phyloP scores from a whole-genome alignment of 1,140 invertebrate species.

The Leptinotarsa defecta region DNA sequence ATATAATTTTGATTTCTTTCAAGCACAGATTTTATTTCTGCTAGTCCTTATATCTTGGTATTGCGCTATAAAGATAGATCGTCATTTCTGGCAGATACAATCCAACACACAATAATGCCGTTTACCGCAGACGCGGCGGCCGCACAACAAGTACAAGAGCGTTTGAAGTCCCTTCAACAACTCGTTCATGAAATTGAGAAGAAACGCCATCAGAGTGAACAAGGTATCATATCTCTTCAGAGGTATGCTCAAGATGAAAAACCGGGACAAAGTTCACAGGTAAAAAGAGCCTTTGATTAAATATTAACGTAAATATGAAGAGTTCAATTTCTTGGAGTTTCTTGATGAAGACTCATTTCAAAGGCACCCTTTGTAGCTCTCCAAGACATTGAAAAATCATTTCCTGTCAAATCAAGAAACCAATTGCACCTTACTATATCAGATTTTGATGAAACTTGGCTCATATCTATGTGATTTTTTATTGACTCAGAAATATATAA shows the following conservation, averaged over 20 bases:
- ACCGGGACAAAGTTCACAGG: conserved; percentile 63
- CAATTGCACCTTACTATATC: too few relatives aligned
- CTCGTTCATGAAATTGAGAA: conserved; percentile 81
- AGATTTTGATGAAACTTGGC: too few relatives aligned
- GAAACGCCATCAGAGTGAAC: conserved; percentile 76
- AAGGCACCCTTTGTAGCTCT: too few relatives aligned
- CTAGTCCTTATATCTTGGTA: conserved; percentile 47
- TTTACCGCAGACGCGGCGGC: conserved; percentile 74
- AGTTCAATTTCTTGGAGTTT: too few relatives aligned
- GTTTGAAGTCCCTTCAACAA: conserved; percentile 75
- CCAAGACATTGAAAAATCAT: too few relatives aligned
- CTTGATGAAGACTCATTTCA: too few relatives aligned
- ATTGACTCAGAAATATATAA: too few relatives aligned
- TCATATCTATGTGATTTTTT: too few relatives aligned
- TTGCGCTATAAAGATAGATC: conserved; percentile 40
- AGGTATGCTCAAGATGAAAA: conserved; percentile 77
- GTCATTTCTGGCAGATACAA: conserved; percentile 34
- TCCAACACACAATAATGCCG: conserved; percentile 62
- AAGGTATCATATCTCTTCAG: conserved; percentile 76
- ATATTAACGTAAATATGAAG: too few relatives aligned
- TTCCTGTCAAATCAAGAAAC: too few relatives aligned
- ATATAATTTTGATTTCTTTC: too few relatives aligned
- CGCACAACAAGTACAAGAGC: conserved; percentile 80
- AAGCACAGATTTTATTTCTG: too few relatives aligned
- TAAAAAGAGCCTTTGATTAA: conserved; percentile 34